Evolutionary conservation across 2,888 invertebrate genomes (phyloP), one percentile per base, ranked within the genome.

Genomic region (Hyposoter dolosus): DNA sequence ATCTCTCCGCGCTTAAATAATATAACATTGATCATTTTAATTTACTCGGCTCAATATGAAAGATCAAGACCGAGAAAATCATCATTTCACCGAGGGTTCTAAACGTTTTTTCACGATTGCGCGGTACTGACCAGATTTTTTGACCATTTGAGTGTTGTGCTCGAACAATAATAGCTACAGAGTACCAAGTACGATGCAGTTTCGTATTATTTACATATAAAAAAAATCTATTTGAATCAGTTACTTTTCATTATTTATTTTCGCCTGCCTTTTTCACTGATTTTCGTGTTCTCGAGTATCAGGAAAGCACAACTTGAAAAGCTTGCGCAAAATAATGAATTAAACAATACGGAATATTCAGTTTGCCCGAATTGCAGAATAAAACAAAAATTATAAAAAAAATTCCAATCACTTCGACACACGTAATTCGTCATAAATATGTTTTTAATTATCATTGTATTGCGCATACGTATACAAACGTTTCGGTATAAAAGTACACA

Each of bases 401-500:
- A n/a, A n/a, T n/a, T n/a, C n/a, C n/a, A 88, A 45, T 63, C 35
- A 60, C 72, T 85, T 69, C 65, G 40, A 63, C 77, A 75, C 86
- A 83, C 77, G 68, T 82, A 72, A 63, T 82, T 75, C 77, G 50
- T 82, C 79, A 85, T 85, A 84, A 86, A 86, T 82, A 84, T 69
- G 78, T 86, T 78, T 82, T 82, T 77, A 76, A 80, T 85, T 72
- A 85, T 85, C 83, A 83, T 85, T 66, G 79, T 87, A 82, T 77
- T 85, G 85, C 85, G 85, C 82, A 81, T 81, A 75, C 79, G 85
- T 82, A 63, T 76, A 82, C 85, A 77, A 82, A 83, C 82, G 68
- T 84, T 60, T 84, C 83, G 88, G 90, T 90, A 90, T 89, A 90
- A 90, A 90, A 90, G 88, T 90, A 88, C 88, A 87, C 84, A 87